Base-by-base conservation (phyloP, 1,140 invertebrate species). In the Anastatus disparis region DNA sequence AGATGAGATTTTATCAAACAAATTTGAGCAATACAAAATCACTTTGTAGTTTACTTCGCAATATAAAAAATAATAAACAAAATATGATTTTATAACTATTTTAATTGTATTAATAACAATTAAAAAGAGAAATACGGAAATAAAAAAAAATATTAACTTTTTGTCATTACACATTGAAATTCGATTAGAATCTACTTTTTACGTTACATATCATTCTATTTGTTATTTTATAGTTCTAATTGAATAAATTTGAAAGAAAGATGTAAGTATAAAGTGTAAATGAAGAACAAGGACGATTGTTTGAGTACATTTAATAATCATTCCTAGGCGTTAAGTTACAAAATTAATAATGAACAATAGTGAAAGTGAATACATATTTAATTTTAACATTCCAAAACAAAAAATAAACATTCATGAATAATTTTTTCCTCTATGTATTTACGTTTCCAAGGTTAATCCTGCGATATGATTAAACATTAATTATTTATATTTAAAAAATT, bases 331-430 rank as follows among this genome's bases (percentile, higher is more conserved):
- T 40, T 40, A 27, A 55, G 46, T 24, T 59, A 40, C 48, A 40
- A 40, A 59, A n/a, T 42, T 59, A 50, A 8, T 29, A 0, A 17
- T 20, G 29, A 50, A 35, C 31, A 10, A 35, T 6, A 35, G 31
- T 35, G 4, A 35, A 10, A 35, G 31, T 6, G 13, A 58, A 46
- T 48, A 48, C 55, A 20, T 58, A 58, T 59, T 52, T 17, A 69
- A 69, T 61, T 31, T 53, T 69, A 53, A 69, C 66, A 69, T 69
- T 69, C 66, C 66, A 53, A 61, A 68, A 50, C n/a, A 6, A 61
- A 61, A 24, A 15, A 42, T 20, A 20, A 42, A 29, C 1, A 50
- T 46, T 31, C 12, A 52, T 27, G 8, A 50, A 22, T 3, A 12
- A 38, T 15, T 20, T 35, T 38, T 50, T 64, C 4, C 55, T 42